Percentiles rank a stretch among this genome's conserved stretches.
Evolutionary conservation across 2,113 vertebrate genomes (phyloP).

Genomic region (Astatoreochromis straeleni): DNA sequence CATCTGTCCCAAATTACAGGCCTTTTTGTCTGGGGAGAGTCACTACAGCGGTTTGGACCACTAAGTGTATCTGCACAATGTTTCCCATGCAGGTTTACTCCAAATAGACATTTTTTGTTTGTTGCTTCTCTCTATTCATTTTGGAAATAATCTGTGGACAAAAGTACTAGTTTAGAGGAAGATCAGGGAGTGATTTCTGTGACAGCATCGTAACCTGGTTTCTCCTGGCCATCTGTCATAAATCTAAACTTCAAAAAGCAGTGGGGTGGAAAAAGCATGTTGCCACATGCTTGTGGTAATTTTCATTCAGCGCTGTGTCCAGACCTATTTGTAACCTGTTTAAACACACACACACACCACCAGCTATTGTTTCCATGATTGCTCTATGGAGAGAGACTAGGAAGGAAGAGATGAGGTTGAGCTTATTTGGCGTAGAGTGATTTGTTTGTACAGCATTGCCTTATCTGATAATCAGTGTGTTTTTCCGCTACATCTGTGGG

Average conservation of each 20-base stretch:
- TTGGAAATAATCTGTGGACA: background rate
- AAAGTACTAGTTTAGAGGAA: background rate
- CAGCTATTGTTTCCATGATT: slow-evolving; percentile 12
- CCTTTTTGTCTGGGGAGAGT: slow-evolving; percentile 57
- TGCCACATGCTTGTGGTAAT: slow-evolving; percentile 24
- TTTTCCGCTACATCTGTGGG: slow-evolving; percentile 12
- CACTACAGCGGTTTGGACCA: slow-evolving; percentile 58
- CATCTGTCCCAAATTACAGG: slow-evolving; percentile 71
- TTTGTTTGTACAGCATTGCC: background rate
- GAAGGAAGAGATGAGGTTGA: slow-evolving; percentile 10
- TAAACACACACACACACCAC: background rate
- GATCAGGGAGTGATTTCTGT: slow-evolving; percentile 14
- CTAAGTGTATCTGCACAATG: slow-evolving; percentile 37
- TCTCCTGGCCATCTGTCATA: background rate
- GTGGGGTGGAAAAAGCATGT: slow-evolving; percentile 4
- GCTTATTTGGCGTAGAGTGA: background rate
- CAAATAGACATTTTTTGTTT: slow-evolving; percentile 45
- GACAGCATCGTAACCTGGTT: background rate
- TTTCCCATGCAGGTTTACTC: slow-evolving; percentile 61
- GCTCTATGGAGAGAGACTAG: slow-evolving; percentile 11
- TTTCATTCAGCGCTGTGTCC: slow-evolving; percentile 3
- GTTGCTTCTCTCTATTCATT: slow-evolving; percentile 10
- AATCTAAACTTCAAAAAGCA: slow-evolving; percentile 28
- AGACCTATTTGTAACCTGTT: slow-evolving; percentile 32
- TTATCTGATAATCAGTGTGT: background rate